Percentiles rank a stretch among this genome's conserved stretches.
These are phyloP conservation scores for Lordiphosa mommai DNA, from an alignment of 1,140 invertebrate species.

Conservation along the genomic window DNA sequence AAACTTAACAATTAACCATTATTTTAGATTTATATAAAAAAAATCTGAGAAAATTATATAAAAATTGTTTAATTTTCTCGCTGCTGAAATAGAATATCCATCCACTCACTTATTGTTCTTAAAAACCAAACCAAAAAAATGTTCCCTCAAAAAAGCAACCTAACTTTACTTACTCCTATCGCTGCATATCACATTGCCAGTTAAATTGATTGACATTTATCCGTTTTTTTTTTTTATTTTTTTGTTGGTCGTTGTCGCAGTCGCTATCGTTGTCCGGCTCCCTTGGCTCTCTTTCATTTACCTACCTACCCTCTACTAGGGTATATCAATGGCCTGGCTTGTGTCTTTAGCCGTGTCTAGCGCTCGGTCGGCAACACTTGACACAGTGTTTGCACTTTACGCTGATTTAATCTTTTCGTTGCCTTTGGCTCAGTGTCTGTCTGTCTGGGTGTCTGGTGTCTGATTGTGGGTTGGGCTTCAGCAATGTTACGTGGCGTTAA, in stretches of 20 bases:
- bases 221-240: constrained; percentile 37
- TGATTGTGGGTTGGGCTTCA: neutral
- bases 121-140: neutral
- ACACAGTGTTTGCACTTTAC: constrained; percentile 72
- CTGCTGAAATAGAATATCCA: too few relatives aligned
- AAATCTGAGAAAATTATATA: too few relatives aligned
- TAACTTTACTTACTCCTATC: constrained; percentile 23
- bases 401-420: constrained; percentile 67
- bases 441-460: constrained; percentile 20
- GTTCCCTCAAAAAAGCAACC: neutral
- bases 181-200: constrained; percentile 57
- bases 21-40: too few relatives aligned
- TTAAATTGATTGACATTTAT: constrained; percentile 74
- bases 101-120: too few relatives aligned
- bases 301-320: constrained; percentile 1
- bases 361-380: constrained; percentile 53
- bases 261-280: constrained; percentile 6
- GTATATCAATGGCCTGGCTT: constrained; percentile 50
- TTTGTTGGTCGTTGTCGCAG: neutral
- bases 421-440: constrained; percentile 45
- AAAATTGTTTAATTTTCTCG: too few relatives aligned
- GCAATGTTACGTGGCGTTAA: constrained; percentile 26
- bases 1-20: too few relatives aligned
- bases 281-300: neutral
- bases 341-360: constrained; percentile 34